Evolutionary conservation across 2,113 vertebrate species (phyloP).

Genomic region (Platichthys stellatus): DNA sequence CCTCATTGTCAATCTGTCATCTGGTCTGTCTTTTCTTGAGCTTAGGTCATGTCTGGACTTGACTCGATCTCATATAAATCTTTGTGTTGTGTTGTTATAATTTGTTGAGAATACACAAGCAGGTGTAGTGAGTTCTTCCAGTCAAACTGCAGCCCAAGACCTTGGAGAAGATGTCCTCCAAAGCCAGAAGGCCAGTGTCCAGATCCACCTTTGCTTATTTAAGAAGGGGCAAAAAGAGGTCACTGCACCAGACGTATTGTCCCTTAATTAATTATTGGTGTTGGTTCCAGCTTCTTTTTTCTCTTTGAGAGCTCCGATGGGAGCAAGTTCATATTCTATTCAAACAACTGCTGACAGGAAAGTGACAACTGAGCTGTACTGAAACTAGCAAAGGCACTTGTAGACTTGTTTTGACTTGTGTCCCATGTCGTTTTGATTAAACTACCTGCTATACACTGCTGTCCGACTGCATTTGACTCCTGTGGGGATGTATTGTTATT

Average conservation of each 20-base stretch:
- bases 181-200: background rate
- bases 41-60: constrained; percentile 56
- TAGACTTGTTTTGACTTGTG: no score
- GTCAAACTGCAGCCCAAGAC: background rate
- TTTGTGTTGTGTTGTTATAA: background rate
- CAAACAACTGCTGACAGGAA: no score
- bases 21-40: background rate
- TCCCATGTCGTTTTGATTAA: no score
- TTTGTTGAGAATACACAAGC: constrained; percentile 12
- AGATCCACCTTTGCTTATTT: no score
- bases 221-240: background rate
- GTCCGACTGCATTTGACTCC: background rate
- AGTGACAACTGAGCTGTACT: no score
- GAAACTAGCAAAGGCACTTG: no score
- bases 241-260: background rate
- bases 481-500: background rate
- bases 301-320: no score
- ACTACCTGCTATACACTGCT: no score
- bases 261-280: no score
- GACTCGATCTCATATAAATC: constrained; percentile 44
- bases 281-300: no score
- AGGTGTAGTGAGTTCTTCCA: background rate
- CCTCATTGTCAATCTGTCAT: constrained; percentile 12
- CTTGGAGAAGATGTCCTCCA: background rate
- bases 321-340: no score